A percentile compares a stretch with the other conserved stretches of the same genome.
Conservation (phyloP, 2,113 vertebrate species). For the Hippocampus zosterae region DNA sequence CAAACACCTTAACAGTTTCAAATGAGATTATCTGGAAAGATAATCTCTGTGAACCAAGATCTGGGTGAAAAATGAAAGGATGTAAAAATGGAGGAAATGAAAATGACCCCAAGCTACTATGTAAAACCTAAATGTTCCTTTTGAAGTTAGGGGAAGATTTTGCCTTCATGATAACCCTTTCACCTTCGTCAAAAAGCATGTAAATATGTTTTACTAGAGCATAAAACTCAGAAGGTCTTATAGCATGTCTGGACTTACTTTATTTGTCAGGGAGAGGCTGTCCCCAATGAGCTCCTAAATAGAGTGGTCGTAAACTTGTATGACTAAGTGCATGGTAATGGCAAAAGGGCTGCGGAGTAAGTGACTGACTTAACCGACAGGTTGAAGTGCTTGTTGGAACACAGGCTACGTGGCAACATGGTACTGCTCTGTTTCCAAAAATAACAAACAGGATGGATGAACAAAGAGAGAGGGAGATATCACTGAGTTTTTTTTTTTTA, state of each 20-base stretch:
- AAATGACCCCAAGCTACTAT: constrained; percentile 26
- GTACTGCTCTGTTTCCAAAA: background rate
- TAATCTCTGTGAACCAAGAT: constrained; percentile 22
- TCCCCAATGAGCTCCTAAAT: constrained; percentile 59
- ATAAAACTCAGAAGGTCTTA: constrained; percentile 68
- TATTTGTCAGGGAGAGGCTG: constrained; percentile 56
- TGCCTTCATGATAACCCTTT: constrained; percentile 68
- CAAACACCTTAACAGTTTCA: constrained; percentile 25
- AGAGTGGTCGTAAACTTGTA: constrained; percentile 56
- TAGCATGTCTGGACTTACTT: constrained; percentile 58
- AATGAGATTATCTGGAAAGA: constrained; percentile 29
- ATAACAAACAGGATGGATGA: background rate
- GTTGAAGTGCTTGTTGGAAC: constrained; percentile 28
- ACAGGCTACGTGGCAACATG: background rate
- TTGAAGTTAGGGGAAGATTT: constrained; percentile 55
- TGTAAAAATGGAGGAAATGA: constrained; percentile 46
- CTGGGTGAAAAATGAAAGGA: constrained; percentile 24
- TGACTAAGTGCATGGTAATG: constrained; percentile 64
- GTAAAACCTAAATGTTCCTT: constrained; percentile 23
- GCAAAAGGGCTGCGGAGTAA: constrained; percentile 41
- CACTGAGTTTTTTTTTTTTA: background rate
- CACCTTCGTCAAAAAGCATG: constrained; percentile 61
- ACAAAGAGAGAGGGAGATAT: background rate
- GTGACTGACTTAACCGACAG: constrained; percentile 42
- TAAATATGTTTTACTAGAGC: constrained; percentile 74